Conservation (phyloP, 2,797 vertebrate genomes). For the Erpetoichthys calabaricus region DNA sequence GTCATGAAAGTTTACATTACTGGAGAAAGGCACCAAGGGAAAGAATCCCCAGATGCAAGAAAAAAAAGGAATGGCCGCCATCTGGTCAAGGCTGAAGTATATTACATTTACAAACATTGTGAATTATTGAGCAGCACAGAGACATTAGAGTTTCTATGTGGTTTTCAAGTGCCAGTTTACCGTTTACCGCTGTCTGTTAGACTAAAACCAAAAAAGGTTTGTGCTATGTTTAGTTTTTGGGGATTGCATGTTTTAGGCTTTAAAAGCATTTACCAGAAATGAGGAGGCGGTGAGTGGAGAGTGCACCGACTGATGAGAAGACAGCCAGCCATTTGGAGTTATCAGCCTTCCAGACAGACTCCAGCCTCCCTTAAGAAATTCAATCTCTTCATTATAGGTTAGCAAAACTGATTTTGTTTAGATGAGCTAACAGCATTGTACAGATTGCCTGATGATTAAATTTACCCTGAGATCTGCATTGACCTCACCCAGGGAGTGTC, state of each 20-base stretch:
- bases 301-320: no score
- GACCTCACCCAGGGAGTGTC: no score
- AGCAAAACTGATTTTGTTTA: no score
- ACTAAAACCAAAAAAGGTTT: neutral
- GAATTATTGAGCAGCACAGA: slow-evolving; percentile 13
- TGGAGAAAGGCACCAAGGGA: neutral
- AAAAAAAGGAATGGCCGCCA: neutral
- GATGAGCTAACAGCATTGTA: no score
- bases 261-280: no score
- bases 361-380: no score
- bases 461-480: no score
- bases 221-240: no score
- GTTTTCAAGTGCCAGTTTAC: slow-evolving; percentile 1
- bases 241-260: no score
- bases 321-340: neutral
- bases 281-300: neutral
- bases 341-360: neutral
- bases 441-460: no score
- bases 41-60: neutral
- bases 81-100: neutral
- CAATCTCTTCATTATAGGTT: no score
- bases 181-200: neutral
- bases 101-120: slow-evolving; percentile 10
- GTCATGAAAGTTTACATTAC: neutral
- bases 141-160: slow-evolving; percentile 5